Evolutionary conservation across 2,113 vertebrate species (phyloP), one percentile per base, ranked within the genome.

Genomic region (Ciconia boyciana): DNA sequence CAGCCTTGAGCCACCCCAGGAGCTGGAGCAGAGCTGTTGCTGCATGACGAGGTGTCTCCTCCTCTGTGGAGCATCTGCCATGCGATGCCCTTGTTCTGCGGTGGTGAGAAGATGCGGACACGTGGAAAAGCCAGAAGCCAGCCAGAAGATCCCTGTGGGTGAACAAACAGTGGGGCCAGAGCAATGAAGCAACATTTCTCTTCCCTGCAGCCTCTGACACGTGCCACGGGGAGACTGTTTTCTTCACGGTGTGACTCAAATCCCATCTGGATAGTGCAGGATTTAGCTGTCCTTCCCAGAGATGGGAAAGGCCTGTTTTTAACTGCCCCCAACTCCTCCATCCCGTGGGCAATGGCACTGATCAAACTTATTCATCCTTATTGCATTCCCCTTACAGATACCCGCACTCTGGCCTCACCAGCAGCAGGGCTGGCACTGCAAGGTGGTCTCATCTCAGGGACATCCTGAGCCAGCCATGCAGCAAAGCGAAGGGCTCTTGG

Each of bases 61-160:
- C 87, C 83, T 93, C 57, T 0, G 0, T 39, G 34, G 29, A 95
- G 88, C 94, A 97, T 92, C 96, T 96, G 95, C 81, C 58, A 15
- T 2, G 0, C 7, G 0, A 29, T 93, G 95, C 78, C 90, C 95
- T 97, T 97, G 95, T 90, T 80, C 90, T 64, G 64, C 93, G 95
- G 71, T 54, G 51, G 16, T 62, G 60, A 52, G 62, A 85, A 93
- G 91, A 58, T 89, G 94, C 90, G 94, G 95, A 97, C 57, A 62
- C 26, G 31, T 1, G 11, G 49, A 62, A 93, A 95, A 83, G n/a
- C n/a, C n/a, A n/a, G n/a, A n/a, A n/a, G n/a, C 31, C 22, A 25
- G 48, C 28, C 75, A 36, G 81, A 49, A 95, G 46, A 68, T n/a
- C 91, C 82, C 61, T 41, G 36, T 74, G 83, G 91, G 58, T 65